Evolutionary conservation across 2,888 invertebrate genomes (phyloP), one percentile per base, ranked within the genome.

Genomic region (Shargacucullia verbasci): DNA sequence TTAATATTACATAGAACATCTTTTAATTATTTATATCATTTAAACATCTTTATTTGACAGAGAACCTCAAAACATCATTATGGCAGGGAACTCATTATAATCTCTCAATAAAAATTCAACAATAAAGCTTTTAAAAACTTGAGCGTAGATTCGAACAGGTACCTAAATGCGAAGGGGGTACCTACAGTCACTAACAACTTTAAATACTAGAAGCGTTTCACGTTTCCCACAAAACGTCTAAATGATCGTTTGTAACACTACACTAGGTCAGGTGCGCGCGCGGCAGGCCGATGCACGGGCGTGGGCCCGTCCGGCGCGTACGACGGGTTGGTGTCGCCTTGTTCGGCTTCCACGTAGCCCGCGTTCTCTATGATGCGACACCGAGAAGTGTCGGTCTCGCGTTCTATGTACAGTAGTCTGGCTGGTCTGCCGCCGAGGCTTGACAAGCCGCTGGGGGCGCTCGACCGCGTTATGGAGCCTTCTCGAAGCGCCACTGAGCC

Each of bases 101-200:
- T 89, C 82, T 88, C 80, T 88, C 76, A 88, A 90, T 89, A 88
- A 91, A 89, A 89, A 83, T 81, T 84, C 80, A 92, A 93, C 91
- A 91, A 90, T 92, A 92, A 93, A 93, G 93, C 94, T 85, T 91
- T 90, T 85, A 87, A 85, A 89, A 91, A 90, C 82, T 92, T 93
- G 92, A 92, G 92, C 94, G 90, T 90, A 91, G 88, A 90, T 84
- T 86, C 79, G 81, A 91, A 89, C 84, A 83, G 88, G 90, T 90
- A 90, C 90, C 89, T 90, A 89, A 76, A 87, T 85, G 90, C 89
- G 82, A 83, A 84, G 70, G 79, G 84, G 88, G 87, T 87, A 90
- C 91, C 90, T 86, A 89, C 83, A 81, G 82, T 86, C 88, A 88
- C 91, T 92, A 91, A 90, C 87, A 87, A 88, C 81, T 82, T 88